Evolutionary conservation across 2,113 vertebrate genomes (phyloP).

Genomic region (Chaetorhynchus papuensis): DNA sequence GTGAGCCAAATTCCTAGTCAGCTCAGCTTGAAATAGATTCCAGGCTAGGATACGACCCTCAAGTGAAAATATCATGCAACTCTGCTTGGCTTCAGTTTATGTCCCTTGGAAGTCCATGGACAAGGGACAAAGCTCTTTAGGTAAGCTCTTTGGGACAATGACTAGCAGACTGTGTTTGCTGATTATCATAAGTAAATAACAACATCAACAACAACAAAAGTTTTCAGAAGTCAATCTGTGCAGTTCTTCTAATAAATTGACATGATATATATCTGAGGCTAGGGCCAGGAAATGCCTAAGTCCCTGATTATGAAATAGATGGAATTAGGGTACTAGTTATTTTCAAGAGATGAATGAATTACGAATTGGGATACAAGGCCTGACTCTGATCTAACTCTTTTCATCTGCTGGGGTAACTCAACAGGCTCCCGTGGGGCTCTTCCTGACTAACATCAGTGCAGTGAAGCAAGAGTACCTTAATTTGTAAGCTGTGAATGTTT

Average conservation of each 20-base stretch:
- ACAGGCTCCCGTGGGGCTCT: not conserved
- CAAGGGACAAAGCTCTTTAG: not conserved
- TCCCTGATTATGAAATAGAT: not conserved
- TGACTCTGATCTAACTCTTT: not conserved
- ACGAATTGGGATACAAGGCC: not conserved
- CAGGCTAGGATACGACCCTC: not conserved
- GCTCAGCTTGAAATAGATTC: not conserved
- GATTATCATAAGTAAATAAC: not conserved
- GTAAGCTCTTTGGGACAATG: not conserved
- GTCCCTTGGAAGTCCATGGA: not conserved
- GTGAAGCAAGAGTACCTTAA: not conserved
- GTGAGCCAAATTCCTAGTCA: slow-evolving; percentile 9
- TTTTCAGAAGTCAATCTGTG: not conserved
- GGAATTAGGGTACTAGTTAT: not conserved
- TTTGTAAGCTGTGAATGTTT: not conserved
- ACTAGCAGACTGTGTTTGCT: not conserved
- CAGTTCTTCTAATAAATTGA: not conserved
- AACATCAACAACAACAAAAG: not conserved
- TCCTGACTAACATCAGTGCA: not conserved
- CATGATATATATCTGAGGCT: not conserved
- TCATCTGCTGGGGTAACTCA: not conserved
- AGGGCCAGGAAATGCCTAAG: not conserved
- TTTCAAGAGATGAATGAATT: not conserved
- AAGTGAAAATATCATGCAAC: not conserved
- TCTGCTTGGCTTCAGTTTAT: not conserved